Conservation (phyloP, 2,797 vertebrate genomes). For the Hapalemur alaotrensis region DNA sequence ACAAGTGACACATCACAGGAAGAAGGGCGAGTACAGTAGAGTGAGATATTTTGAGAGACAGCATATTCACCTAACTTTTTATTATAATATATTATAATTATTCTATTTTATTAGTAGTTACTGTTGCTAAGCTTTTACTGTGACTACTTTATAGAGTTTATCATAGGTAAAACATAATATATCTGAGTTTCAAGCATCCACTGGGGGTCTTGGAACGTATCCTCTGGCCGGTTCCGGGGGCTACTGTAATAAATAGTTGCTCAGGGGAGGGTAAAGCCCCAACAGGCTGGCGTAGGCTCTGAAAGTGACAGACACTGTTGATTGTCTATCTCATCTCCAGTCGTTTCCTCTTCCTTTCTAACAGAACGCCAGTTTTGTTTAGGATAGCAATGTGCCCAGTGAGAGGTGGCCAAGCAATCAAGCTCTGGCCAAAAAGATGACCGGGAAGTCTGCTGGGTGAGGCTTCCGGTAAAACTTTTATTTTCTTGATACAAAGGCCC, state of each 20-base stretch:
- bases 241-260: not conserved
- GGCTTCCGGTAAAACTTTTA: not conserved
- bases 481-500: not conserved
- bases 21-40: not conserved
- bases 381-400: not conserved
- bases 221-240: not conserved
- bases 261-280: not conserved
- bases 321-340: not conserved
- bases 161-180: not conserved
- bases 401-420: not conserved
- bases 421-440: not conserved
- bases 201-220: not conserved
- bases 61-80: not conserved
- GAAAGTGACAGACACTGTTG: not conserved
- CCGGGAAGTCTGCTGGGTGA: not conserved
- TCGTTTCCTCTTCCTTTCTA: not conserved
- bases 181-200: not conserved
- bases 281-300: not conserved
- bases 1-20: not conserved
- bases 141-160: not conserved
- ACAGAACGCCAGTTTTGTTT: not conserved
- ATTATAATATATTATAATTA: not conserved
- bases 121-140: not conserved
- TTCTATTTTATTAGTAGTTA: not conserved
- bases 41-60: not conserved